These are phyloP conservation scores for Glaucomys volans DNA, from an alignment of 2,113 vertebrate species.

Conservation along the genomic window DNA sequence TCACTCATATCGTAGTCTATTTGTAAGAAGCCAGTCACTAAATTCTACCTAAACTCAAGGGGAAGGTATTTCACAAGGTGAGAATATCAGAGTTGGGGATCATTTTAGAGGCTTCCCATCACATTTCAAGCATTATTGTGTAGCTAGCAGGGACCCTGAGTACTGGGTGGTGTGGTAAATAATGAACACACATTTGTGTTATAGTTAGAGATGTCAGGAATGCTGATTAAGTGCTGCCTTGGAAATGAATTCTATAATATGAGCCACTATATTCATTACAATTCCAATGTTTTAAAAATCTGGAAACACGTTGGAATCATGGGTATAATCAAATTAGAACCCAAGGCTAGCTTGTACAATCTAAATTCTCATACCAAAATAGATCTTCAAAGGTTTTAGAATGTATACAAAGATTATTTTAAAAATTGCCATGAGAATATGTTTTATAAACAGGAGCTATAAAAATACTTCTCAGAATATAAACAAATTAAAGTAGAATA, in stretches of 20 bases:
- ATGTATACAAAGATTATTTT: constrained; percentile 59
- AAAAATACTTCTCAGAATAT: constrained; percentile 60
- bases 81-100: neutral
- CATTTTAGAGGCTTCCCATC: neutral
- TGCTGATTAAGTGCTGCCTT: neutral
- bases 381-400: constrained; percentile 40
- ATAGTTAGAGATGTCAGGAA: neutral
- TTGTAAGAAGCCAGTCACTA: neutral
- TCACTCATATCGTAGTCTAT: neutral
- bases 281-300: neutral
- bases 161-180: neutral
- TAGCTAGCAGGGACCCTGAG: neutral
- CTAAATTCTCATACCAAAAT: constrained; percentile 54
- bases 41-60: neutral
- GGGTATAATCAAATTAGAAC: neutral
- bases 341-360: neutral
- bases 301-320: constrained; percentile 21
- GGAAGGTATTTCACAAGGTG: neutral
- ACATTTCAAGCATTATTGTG: neutral
- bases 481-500: constrained; percentile 4
- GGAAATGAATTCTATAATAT: neutral
- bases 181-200: neutral
- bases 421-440: neutral
- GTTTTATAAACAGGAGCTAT: constrained; percentile 48
- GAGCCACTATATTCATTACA: neutral